Evolutionary conservation across 2,888 invertebrate species (phyloP), one percentile per base, ranked within the genome.

Genomic region (Coelinius sp.): DNA sequence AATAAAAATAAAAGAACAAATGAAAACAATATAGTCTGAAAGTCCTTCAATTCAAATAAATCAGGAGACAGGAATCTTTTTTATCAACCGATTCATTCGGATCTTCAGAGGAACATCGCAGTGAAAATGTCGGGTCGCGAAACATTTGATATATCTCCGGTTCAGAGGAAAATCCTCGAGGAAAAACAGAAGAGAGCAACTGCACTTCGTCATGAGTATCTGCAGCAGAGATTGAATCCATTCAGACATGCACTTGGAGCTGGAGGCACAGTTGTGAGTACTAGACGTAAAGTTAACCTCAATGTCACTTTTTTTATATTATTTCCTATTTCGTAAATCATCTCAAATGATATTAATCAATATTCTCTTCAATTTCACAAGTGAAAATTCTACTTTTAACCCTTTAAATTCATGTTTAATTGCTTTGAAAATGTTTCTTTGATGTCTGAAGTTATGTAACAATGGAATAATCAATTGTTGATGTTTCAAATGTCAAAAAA

Each of bases 151-250:
- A 78, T 92, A 80, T 88, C 91, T 6, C 85, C 89, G 59, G 85
- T 89, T 22, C 86, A 91, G 76, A 85, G 88, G 73, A 89, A 90
- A 80, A 81, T 91, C 64, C 86, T 92, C 25, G 89, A 91, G 84
- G 91, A 91, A 84, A 92, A 92, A 82, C 91, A 92, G 5, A 88
- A 90, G 76, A 88, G 91, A 79, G 90, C 94, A 76, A 88, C 89
- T 67, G 88, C 86, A 41, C 85, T 94, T 77, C 90, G 95, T 75
- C 88, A 90, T n/a, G 92, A 95, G 83, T 97, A 92, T 85, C 84
- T 93, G 22, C 94, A 93, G 86, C 91, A 93, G 82, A 86, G 88
- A 25, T 89, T 91, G 0, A 93, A 95, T 87, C 97, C 97, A 1
- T 91, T 91, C 84, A 90, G 91, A 82, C 90, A 92, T 79, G 94